Evolutionary conservation across 2,113 vertebrate genomes (phyloP).

Genomic region (Spea bombifrons): DNA sequence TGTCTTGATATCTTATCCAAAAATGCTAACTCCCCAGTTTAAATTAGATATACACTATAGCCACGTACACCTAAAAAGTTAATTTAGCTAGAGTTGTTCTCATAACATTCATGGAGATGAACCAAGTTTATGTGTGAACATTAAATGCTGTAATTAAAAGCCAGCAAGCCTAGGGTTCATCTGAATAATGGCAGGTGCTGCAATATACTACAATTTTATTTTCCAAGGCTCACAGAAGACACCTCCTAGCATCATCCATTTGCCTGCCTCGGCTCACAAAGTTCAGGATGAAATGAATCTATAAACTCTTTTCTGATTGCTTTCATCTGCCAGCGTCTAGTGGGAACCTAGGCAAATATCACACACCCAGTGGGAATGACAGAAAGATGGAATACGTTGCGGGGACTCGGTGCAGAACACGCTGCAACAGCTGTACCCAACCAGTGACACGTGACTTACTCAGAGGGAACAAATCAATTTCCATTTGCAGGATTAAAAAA

Average conservation of each 20-base stretch:
- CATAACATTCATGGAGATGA: no score
- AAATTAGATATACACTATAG: no score
- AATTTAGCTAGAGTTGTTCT: no score
- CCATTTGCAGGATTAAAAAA: slow-evolving; percentile 47
- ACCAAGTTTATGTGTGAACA: background rate
- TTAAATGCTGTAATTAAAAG: background rate
- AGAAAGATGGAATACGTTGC: slow-evolving; percentile 47
- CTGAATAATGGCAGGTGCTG: background rate
- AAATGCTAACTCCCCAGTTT: no score
- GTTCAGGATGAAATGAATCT: slow-evolving; percentile 45
- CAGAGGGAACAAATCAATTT: slow-evolving; percentile 46
- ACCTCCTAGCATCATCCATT: background rate
- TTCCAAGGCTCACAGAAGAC: background rate
- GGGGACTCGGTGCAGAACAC: slow-evolving; percentile 32
- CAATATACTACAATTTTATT: slow-evolving; percentile 7
- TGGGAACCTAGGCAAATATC: slow-evolving; percentile 36
- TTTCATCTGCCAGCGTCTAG: slow-evolving; percentile 36
- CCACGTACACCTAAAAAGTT: no score
- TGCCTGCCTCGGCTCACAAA: slow-evolving; percentile 9
- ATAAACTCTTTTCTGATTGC: slow-evolving; percentile 44
- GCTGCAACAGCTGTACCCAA: slow-evolving; percentile 9
- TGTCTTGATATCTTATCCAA: no score
- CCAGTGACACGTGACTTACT: slow-evolving; percentile 28
- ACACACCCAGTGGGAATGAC: slow-evolving; percentile 38
- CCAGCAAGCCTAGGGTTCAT: slow-evolving; percentile 9